Base-by-base conservation (phyloP, 2,113 vertebrate genomes). In the Phylloscopus trochiloides region DNA sequence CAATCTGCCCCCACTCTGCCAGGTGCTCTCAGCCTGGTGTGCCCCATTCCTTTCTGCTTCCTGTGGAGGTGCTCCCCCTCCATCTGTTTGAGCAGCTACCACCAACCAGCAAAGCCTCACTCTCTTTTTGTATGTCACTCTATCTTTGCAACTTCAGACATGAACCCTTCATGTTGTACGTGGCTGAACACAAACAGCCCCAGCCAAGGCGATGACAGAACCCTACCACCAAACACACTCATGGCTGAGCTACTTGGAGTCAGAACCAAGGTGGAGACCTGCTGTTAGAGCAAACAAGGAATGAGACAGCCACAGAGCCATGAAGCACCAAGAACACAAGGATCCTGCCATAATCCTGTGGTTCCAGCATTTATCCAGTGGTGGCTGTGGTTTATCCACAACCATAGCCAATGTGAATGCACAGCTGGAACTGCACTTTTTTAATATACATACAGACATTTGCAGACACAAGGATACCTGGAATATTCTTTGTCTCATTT, bases 401-500 rank as follows among this genome's bases (percentile, higher is more conserved):
- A n/a, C 45, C 40, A 21, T 10, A 21, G 79, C 12, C 9, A 4
- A 17, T 0, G 4, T 16, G 55, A 42, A 61, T 3, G 38, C 7
- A 14, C 17, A 52, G 25, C 54, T 61, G 59, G 16, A 50, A 29
- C 21, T 45, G 48, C 0, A 4, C 28, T 67, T 61, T 74, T 74
- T 29, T 24, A 40, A 48, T 4, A 67, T 0, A 74, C 10, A 32
- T 7, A 65, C 10, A 54, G 13, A 38, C 22, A 28, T 42, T 25
- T 67, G 57, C 45, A 90, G 74, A 62, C 77, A 73, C 5, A 6
- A 84, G 57, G 79, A 71, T 80, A 72, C 68, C 90, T 58, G 14
- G 58, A 92, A 42, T 24, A 13, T 58, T 88, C 82, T 68, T 86
- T 31, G 15, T 66, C 77, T 91, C 18, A 24, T 88, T 97, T 98